Evolutionary conservation across 2,113 vertebrate species (phyloP), one percentile per base, ranked within the genome.

Genomic region (Protomyctophum bolini): DNA sequence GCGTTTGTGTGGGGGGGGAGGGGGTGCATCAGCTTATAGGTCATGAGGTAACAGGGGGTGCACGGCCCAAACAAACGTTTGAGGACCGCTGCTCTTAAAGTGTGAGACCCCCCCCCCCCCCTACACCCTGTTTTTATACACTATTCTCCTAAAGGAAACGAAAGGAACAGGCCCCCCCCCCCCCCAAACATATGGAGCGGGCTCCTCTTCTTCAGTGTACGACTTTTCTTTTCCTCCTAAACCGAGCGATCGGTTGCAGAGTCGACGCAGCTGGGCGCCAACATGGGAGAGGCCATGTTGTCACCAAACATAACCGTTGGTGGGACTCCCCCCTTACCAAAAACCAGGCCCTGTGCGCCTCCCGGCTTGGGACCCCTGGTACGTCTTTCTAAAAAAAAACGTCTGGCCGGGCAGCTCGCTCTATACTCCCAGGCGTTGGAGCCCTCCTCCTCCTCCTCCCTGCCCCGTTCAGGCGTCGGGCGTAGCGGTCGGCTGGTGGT

Each of bases 181-280:
- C n/a, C n/a, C n/a, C n/a, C n/a, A n/a, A n/a, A 10, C 48, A 14
- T 29, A 33, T n/a, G 5, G 51, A 56, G 41, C 55, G 28, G 58
- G 66, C 62, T 79, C 67, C 48, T 51, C 47, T 7, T 66, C 63
- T 83, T 82, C 87, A 89, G 89, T 88, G 89, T 91, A 57, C 6
- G 68, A 85, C 86, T 88, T 60, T 11, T 50, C 21, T 6, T 6
- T 9, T 0, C 29, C 9, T 58, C 73, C 73, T 12, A 6, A 6
- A 59, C 55, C 70, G 77, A 85, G 77, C 73, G 68, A 77, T 81
- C 68, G 76, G 4, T 41, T 33, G 46, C 48, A 72, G 64, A 61
- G 73, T 68, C 64, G n/a, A 14, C 55, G n/a, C n/a, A n/a, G 57
- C 46, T 68, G 64, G 71, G 65, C 47, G 77, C 48, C 50, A 28